phyloP scores from a whole-genome alignment of 2,797 vertebrate genomes.

The Melopsittacus undulatus region DNA sequence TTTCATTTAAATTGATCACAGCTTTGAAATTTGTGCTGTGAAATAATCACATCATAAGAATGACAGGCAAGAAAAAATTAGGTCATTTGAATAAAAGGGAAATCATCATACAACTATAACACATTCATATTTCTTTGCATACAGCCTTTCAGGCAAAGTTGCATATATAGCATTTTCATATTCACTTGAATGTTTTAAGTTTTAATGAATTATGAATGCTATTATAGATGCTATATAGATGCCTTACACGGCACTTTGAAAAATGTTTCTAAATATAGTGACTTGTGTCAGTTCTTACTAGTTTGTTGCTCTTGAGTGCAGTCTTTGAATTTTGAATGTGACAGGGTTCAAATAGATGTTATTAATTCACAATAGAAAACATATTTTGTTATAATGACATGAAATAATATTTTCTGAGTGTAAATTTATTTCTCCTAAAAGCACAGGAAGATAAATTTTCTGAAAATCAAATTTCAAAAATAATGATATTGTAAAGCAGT shows the following conservation, averaged over 20 bases:
- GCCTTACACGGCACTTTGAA: slow-evolving; percentile 18
- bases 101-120: slow-evolving; percentile 23
- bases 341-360: slow-evolving; percentile 13
- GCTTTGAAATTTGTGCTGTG: slow-evolving; percentile 18
- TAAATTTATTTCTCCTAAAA: background rate
- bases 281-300: slow-evolving; percentile 21
- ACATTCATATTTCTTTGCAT: background rate
- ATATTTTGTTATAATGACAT: background rate
- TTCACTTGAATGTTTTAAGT: slow-evolving; percentile 22
- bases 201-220: slow-evolving; percentile 61
- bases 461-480: background rate
- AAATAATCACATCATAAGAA: slow-evolving; percentile 20
- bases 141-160: slow-evolving; percentile 30
- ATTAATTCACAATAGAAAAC: background rate
- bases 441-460: background rate
- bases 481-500: background rate
- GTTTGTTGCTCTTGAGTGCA: slow-evolving; percentile 2
- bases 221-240: background rate
- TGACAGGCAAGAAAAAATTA: slow-evolving; percentile 10
- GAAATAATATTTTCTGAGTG: background rate
- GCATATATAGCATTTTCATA: slow-evolving; percentile 21
- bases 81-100: slow-evolving; percentile 42
- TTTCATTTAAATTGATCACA: slow-evolving; percentile 41
- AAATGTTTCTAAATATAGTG: slow-evolving; percentile 38
- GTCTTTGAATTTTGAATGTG: background rate